Evolutionary conservation across 2,888 invertebrate genomes (phyloP).

Genomic region (Apodemia hepburni): DNA sequence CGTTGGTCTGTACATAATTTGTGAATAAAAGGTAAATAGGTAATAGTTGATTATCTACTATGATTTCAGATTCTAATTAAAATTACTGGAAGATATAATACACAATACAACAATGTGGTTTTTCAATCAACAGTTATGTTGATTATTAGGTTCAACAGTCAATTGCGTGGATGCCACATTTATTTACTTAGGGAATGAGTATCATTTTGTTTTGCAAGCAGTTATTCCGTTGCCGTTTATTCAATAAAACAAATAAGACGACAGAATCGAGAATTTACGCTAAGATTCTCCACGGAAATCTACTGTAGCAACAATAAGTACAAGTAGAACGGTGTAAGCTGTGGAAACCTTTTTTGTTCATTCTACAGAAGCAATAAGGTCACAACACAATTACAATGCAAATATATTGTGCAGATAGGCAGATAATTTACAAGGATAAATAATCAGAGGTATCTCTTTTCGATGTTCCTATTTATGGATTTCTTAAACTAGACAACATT

Average conservation of each 20-base stretch:
- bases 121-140: too few species aligned
- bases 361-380: slow-evolving; percentile 29
- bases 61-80: too few species aligned
- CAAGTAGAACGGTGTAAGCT: background rate
- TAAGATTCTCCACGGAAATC: background rate
- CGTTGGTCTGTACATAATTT: too few species aligned
- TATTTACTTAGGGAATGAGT: background rate
- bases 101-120: too few species aligned
- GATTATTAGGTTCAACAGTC: background rate
- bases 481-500: background rate
- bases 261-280: background rate
- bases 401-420: slow-evolving; percentile 6
- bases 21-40: too few species aligned
- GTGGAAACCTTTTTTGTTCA: slow-evolving; percentile 26
- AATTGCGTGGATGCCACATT: background rate
- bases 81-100: too few species aligned
- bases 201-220: background rate
- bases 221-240: background rate
- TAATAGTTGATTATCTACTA: too few species aligned
- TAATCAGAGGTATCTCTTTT: background rate
- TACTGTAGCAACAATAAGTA: background rate
- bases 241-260: background rate
- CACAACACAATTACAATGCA: slow-evolving; percentile 23
- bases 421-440: background rate
- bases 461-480: background rate